A percentile compares a stretch with the other conserved stretches of the same genome.
phyloP scores from a whole-genome alignment of 1,140 invertebrate species.

The Vanessa tameamea region DNA sequence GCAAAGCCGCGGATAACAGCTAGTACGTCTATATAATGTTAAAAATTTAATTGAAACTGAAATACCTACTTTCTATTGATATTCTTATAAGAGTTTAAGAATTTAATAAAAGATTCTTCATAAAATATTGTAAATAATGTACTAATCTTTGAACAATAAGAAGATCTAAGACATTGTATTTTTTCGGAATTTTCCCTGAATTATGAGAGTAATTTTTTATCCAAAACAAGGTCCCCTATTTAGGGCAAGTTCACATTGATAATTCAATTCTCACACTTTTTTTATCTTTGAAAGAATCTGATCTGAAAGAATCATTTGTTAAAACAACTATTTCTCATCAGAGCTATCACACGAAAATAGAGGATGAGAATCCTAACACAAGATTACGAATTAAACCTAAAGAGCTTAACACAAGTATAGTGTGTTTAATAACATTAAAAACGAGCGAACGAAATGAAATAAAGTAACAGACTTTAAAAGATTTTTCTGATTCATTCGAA shows the following conservation, averaged over 20 bases:
- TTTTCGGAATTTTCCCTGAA: conserved; percentile 23
- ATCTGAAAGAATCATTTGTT: no score
- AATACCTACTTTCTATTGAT: not conserved
- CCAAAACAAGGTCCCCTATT: not conserved
- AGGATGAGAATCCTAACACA: not conserved
- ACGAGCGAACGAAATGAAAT: no score
- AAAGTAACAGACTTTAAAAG: no score
- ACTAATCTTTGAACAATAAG: conserved; percentile 17
- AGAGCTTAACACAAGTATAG: no score
- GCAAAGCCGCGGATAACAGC: no score
- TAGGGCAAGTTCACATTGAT: conserved; percentile 11
- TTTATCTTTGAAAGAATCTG: not conserved
- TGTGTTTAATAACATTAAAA: no score
- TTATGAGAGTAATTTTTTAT: conserved; percentile 6
- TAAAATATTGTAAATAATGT: conserved; percentile 14
- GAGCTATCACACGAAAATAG: not conserved
- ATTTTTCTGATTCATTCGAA: no score
- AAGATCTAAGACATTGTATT: conserved; percentile 4
- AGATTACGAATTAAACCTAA: no score
- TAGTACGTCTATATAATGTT: no score
- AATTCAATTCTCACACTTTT: not conserved
- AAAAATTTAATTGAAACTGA: no score
- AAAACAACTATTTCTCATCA: not conserved
- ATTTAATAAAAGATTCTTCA: not conserved
- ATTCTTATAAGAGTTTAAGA: conserved; percentile 7